phyloP scores from a whole-genome alignment of 2,888 invertebrate genomes.

The Calameuta filiformis region DNA sequence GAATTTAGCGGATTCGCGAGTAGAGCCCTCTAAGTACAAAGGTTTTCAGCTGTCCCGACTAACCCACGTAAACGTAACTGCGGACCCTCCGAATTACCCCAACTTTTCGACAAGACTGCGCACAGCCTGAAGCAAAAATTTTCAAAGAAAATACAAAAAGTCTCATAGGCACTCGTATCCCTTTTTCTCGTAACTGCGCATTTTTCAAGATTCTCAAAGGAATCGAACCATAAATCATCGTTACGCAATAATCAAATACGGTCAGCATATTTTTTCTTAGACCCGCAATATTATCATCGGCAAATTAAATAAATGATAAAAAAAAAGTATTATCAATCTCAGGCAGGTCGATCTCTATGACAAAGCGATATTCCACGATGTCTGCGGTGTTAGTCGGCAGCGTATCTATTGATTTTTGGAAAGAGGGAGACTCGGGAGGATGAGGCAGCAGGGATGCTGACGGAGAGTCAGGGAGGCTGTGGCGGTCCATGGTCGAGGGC shows the following conservation, averaged over 20 bases:
- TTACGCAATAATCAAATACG: background rate
- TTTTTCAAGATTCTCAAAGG: conserved; percentile 1
- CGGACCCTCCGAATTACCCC: background rate
- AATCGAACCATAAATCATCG: background rate
- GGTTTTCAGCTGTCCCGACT: background rate
- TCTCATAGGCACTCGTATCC: background rate
- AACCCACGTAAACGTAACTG: background rate
- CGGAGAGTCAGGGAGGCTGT: conserved; percentile 33
- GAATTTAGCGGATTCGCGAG: conserved; percentile 39
- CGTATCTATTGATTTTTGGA: conserved; percentile 57
- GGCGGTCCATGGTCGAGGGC: conserved; percentile 23
- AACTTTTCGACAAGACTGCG: background rate
- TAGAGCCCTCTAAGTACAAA: background rate
- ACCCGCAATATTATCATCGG: background rate
- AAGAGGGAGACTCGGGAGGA: conserved; percentile 42
- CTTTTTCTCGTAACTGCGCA: background rate
- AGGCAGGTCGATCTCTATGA: background rate
- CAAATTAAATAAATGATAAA: background rate
- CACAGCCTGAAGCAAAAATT: background rate
- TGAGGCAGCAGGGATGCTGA: conserved; percentile 30
- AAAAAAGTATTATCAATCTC: background rate
- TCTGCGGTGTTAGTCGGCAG: conserved; percentile 26
- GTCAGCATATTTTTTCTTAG: background rate
- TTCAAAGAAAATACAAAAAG: background rate
- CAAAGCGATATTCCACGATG: conserved; percentile 5